These are phyloP conservation scores for Petrolisthes manimaculis DNA, from an alignment of 2,888 invertebrate genomes.

Conservation along the genomic window DNA sequence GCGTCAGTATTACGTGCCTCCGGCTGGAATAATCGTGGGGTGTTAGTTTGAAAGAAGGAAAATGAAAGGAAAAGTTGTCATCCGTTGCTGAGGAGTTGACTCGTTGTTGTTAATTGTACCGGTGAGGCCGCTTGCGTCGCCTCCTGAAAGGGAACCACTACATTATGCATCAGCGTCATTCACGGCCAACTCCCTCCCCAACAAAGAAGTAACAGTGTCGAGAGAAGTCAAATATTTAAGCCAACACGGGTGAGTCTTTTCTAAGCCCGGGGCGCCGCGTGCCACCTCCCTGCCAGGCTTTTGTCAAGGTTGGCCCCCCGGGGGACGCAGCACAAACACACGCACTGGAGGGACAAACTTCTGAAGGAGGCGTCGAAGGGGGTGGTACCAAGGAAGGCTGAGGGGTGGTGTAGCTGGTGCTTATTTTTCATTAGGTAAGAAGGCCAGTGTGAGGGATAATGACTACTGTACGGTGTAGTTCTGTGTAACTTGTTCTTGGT, in stretches of 20 bases:
- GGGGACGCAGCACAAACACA: not conserved
- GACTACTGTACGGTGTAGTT: too few relatives aligned
- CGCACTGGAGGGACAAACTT: not conserved
- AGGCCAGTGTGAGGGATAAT: too few relatives aligned
- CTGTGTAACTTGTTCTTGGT: too few relatives aligned
- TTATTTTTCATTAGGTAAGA: conserved; percentile 5
- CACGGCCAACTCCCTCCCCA: not conserved
- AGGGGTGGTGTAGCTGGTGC: not conserved
- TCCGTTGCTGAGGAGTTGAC: not conserved
- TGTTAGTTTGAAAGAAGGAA: too few relatives aligned
- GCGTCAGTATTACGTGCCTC: too few relatives aligned
- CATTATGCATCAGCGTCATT: not conserved
- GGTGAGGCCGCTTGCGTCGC: conserved; percentile 10
- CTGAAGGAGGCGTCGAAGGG: not conserved
- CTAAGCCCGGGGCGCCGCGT: not conserved
- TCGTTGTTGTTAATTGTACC: conserved; percentile 11
- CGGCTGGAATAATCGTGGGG: too few relatives aligned
- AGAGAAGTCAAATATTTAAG: conserved; percentile 15
- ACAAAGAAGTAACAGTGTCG: conserved; percentile 9
- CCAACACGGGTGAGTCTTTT: conserved; percentile 10
- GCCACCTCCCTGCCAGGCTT: conserved; percentile 15
- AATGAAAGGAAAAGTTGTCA: too few relatives aligned
- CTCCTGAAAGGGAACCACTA: not conserved
- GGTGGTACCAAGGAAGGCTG: not conserved
- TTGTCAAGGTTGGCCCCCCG: not conserved